Percentiles rank a stretch among this genome's conserved stretches.
Conservation (phyloP, 2,797 vertebrate genomes). For the Prionace glauca region DNA sequence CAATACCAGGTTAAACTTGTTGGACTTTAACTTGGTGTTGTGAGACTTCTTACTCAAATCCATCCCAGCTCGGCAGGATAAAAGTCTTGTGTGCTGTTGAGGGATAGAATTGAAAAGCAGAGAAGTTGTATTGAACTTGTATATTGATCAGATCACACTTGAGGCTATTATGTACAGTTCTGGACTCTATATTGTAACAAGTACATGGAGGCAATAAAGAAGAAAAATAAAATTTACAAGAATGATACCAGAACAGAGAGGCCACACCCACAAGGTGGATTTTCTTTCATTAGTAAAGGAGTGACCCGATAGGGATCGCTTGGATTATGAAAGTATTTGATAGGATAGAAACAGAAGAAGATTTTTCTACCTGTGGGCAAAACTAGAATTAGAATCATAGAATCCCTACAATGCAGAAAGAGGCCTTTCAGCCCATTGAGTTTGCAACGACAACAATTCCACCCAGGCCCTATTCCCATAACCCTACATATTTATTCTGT, state of each 20-base stretch:
- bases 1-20: too few species aligned
- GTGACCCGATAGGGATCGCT: background rate
- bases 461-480: too few species aligned
- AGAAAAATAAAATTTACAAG: background rate
- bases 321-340: background rate
- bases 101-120: background rate
- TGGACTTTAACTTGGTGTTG: too few species aligned
- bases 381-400: background rate
- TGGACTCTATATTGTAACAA: background rate
- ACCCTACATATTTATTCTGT: too few species aligned
- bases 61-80: background rate
- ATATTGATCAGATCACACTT: background rate
- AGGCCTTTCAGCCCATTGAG: too few species aligned
- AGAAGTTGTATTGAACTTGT: background rate
- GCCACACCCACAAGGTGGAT: background rate
- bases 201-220: background rate
- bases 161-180: background rate
- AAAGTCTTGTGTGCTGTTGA: background rate
- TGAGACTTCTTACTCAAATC: too few species aligned
- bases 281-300: background rate
- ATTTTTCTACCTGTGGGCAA: background rate
- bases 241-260: background rate
- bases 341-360: background rate
- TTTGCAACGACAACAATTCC: too few species aligned
- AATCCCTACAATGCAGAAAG: too few species aligned